Base-by-base conservation (phyloP, 2,113 vertebrate genomes). In the Sisor rabdophorus region DNA sequence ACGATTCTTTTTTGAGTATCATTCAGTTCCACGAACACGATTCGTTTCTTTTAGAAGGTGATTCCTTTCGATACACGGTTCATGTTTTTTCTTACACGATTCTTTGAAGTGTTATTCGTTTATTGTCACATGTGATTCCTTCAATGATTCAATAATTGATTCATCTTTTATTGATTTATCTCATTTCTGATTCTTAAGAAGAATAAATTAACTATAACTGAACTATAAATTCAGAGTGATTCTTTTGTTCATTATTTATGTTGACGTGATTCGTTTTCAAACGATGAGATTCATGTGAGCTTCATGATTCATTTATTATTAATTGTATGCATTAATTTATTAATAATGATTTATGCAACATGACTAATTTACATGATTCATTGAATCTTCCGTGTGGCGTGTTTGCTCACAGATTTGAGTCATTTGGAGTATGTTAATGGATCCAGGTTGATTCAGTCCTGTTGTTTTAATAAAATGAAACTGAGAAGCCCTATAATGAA, bases 381-480 rank as follows among this genome's bases (percentile, higher is more conserved):
- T 40, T 36, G 16, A 30, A 20, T 13, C 19, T 59, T 59, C 3
- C 2, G 3, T 2, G 2, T 2, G 32, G 3, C 6, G 2, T 36
- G 2, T 36, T 36, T 36, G 2, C 32, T 36, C 32, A 36, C 32
- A 36, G 32, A 36, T 36, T 36, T 3, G 32, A 36, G 32, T 36
- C 6, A 71, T 54, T 32, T 30, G 2, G 17, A 4, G 19, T 32
- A n/a, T 70, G 48, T 47, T 47, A 47, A 47, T 59, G 76, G 67
- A 52, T 71, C 52, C 40, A 63, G 53, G 12, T 50, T n/a, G 53
- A 73, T 20, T 59, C 19, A 26, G 78, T 55, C 64, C 19, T 64
- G 58, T 71, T 76, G 48, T 48, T 54, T 24, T 48, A 65, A 75
- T 36, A 53, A 58, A 75, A 53, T 26, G 73, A 75, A 73, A 71